Evolutionary conservation across 2,113 vertebrate genomes (phyloP).

Genomic region (Synchiropus splendidus): DNA sequence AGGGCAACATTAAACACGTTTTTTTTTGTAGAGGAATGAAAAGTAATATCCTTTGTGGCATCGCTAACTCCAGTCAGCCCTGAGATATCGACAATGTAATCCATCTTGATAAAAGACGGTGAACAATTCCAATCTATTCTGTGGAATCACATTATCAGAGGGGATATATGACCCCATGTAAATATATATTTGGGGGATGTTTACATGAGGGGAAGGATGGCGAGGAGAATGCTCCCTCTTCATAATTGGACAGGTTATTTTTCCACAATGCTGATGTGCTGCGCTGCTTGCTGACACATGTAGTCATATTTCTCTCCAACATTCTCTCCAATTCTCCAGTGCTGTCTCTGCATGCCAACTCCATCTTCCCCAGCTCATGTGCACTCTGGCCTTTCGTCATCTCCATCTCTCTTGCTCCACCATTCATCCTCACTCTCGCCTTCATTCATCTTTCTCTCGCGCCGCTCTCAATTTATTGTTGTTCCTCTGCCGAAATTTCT

Average conservation of each 20-base stretch:
- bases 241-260: conserved; percentile 78
- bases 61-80: conserved; percentile 78
- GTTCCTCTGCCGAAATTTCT: conserved; percentile 5
- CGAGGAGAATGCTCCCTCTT: conserved; percentile 27
- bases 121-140: conserved; percentile 91
- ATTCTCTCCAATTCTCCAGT: conserved; percentile 49
- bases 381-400: conserved; percentile 2
- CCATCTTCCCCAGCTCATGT: background rate
- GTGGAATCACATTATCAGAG: conserved; percentile 87
- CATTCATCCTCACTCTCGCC: conserved; percentile 17
- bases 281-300: conserved; percentile 71
- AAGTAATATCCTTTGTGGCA: conserved; percentile 74
- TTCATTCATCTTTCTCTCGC: conserved; percentile 11
- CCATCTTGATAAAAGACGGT: conserved; percentile 93
- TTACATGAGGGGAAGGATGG: conserved; percentile 52
- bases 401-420: background rate
- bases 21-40: conserved; percentile 79
- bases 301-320: conserved; percentile 65
- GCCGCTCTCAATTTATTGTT: conserved; percentile 18
- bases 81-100: conserved; percentile 91
- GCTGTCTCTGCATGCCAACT: conserved; percentile 5
- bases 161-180: conserved; percentile 88
- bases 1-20: conserved; percentile 84
- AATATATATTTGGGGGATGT: conserved; percentile 76
- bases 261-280: conserved; percentile 71